Evolutionary conservation across 1,140 invertebrate genomes (phyloP).

Genomic region (Apocrypta bakeri): DNA sequence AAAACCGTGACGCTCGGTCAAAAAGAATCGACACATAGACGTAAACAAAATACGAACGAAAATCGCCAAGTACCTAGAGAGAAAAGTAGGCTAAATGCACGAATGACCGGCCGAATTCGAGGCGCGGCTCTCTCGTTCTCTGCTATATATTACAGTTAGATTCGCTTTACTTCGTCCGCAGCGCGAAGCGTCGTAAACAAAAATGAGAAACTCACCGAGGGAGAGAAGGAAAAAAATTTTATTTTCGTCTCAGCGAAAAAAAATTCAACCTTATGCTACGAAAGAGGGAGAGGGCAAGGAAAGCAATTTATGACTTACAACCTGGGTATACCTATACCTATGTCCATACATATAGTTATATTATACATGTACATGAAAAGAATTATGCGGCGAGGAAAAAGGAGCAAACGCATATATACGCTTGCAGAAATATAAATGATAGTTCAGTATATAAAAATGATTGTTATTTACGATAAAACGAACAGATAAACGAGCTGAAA

Average conservation of each 20-base stretch:
- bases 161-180: neutral
- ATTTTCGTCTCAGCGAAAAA: neutral
- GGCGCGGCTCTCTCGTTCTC: neutral
- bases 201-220: neutral
- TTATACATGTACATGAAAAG: neutral
- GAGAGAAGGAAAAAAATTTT: neutral
- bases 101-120: neutral
- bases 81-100: neutral
- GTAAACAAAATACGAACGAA: neutral
- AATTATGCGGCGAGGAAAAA: neutral
- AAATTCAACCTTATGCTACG: neutral
- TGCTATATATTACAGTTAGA: neutral
- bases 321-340: too few relatives aligned
- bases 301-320: neutral
- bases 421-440: neutral
- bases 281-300: neutral
- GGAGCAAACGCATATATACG: too few relatives aligned
- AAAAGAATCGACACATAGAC: neutral
- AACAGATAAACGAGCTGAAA: too few relatives aligned
- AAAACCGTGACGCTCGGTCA: slow-evolving; percentile 26
- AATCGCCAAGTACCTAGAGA: neutral
- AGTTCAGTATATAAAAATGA: neutral
- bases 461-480: neutral
- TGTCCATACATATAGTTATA: too few relatives aligned
- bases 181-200: neutral